Evolutionary conservation across 2,113 vertebrate species (phyloP), one percentile per base, ranked within the genome.

Genomic region (Gila orcuttii): DNA sequence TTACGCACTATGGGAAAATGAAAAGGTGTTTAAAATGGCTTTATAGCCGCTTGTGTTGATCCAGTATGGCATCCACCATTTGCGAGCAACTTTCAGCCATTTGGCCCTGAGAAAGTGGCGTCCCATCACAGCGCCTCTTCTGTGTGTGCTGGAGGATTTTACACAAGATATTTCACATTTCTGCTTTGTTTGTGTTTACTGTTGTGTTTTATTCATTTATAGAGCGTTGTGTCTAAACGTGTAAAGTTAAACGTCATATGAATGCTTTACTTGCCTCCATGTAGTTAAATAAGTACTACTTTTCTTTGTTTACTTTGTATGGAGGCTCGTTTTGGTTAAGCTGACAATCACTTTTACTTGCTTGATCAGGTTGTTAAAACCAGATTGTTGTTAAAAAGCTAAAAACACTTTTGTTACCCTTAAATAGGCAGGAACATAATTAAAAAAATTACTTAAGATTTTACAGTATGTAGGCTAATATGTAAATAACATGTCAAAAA

Each of bases 61-160:
- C 25, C 55, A 68, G 69, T 74, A 79, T 66, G 47, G 75, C 45
- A 36, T 74, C 82, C 82, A 85, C 85, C 85, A 89, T 89, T 89
- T 86, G 85, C 87, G 83, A 31, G 81, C 52, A 52, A 78, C 79
- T 75, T 62, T 83, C 85, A 84, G 81, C 82, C 81, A 88, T 86
- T 86, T 86, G 85, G 82, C 68, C 74, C 69, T 12, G 81, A 75
- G 77, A 81, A 84, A 84, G 75, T 83, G 60, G 68, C 45, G 60
- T 69, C 69, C 79, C 86, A 55, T 52, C 52, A 66, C 31, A 82
- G 47, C 66, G 45, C 79, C 64, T 82, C 85, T 86, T 86, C 81
- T 86, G 79, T 60, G 81, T 64, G 80, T 28, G 31, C 25, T 39
- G 23, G 15, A 60, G 69, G 45, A 82, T 69, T 52, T 82, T 55